Evolutionary conservation across 2,888 invertebrate genomes (phyloP), one percentile per base, ranked within the genome.

Genomic region (Alloscopus bannaensis): DNA sequence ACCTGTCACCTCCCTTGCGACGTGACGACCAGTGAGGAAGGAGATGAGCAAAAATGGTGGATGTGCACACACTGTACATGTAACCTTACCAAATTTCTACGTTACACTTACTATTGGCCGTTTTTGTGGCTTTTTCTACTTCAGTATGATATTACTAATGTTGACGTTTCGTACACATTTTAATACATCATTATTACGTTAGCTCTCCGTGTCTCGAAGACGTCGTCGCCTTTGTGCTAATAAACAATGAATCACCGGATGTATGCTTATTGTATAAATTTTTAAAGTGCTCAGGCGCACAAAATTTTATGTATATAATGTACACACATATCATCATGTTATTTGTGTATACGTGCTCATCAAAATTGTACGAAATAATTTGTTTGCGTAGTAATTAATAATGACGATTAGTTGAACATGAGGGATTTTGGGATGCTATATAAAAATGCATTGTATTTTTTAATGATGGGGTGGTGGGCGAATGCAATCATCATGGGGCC

Each of bases 321-420:
- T 59, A 31, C n/a, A 60, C 4, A 50, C 11, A 36, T 24, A 18
- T 59, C 45, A 52, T 57, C 57, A 64, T 77, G 69, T 69, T 69
- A 47, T 45, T 52, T 69, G 69, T 52, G n/a, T 69, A 57, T 69
- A 40, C 59, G 24, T 68, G 68, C 68, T 68, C 52, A 68, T 76
- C 68, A 68, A 75, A n/a, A n/a, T n/a, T 36, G 55, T 64, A 68
- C 68, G 69, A 69, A 77, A 70, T 77, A 69, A 77, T 77, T 77
- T 77, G 69, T 77, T 77, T 77, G 64, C 62, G 52, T n/a, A n/a
- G n/a, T n/a, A n/a, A n/a, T n/a, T n/a, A n/a, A 60, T 76, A 68
- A 76, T 76, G 68, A 36, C 68, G 68, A 68, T 76, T 76, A n/a
- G n/a, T n/a, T n/a, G n/a, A 76, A 60, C 76, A 40, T 50, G 31